Conservation (phyloP, 2,113 vertebrate species). For the Hippopotamus amphibius region DNA sequence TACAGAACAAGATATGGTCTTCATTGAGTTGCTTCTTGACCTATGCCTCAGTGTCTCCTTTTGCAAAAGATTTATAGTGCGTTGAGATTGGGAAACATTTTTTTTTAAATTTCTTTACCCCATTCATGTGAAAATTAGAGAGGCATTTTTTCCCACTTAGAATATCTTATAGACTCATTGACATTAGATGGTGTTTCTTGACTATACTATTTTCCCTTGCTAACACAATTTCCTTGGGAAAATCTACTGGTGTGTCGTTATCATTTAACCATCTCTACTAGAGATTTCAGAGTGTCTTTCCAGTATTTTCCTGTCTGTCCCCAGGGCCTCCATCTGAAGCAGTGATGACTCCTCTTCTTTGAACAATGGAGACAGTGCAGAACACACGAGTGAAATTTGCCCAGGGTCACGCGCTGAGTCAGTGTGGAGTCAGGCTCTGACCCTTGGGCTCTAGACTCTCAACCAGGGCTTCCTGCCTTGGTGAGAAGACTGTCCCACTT, state of each 20-base stretch:
- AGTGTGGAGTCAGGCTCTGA: neutral
- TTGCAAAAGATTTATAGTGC: neutral
- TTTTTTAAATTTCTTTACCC: neutral
- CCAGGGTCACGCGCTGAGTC: neutral
- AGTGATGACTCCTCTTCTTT: neutral
- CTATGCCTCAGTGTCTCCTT: neutral
- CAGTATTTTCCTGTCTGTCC: constrained; percentile 22
- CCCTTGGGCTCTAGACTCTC: neutral
- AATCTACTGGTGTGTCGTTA: constrained; percentile 43
- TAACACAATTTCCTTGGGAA: constrained; percentile 46
- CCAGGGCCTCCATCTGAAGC: neutral
- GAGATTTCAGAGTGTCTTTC: constrained; percentile 58
- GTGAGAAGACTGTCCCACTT: neutral
- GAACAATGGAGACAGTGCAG: neutral
- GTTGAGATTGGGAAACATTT: neutral
- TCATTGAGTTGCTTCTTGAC: neutral
- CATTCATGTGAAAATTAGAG: neutral
- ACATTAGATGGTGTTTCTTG: neutral
- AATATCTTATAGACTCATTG: neutral
- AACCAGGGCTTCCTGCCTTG: neutral
- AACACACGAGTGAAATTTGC: neutral
- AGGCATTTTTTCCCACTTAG: neutral
- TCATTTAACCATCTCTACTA: constrained; percentile 58
- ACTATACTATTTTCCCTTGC: neutral
- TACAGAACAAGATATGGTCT: neutral